Evolutionary conservation across 2,888 invertebrate species (phyloP), one percentile per base, ranked within the genome.

Genomic region (Rugalucina vietnamica): DNA sequence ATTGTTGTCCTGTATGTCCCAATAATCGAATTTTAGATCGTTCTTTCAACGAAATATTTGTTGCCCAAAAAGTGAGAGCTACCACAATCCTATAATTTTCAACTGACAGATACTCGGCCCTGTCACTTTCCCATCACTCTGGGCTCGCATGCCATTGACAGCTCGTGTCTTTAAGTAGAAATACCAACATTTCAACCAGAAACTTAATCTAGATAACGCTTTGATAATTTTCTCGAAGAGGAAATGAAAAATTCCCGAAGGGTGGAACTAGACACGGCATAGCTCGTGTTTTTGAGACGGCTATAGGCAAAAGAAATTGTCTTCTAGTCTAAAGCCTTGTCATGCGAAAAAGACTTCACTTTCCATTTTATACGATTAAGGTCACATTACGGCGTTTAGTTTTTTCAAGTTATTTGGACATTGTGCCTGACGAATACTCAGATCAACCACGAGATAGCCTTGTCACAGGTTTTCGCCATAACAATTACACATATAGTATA

Each of bases 181-280:
- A 65, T 65, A 65, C 65, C 65, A 34, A 18, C 65, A 65, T 18
- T 65, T 65, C 65, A 65, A 29, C 34, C 18, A 65, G 65, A 65
- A 65, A 65, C 29, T 34, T 24, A 65, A 65, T 65, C 65, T 65
- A 65, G 65, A 65, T 65, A 65, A 34, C 65, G 18, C 65, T 65
- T 65, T 65, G 65, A 65, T 65, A 65, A 65, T 34, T 34, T 10
- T 34, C 65, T 27, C 2, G 3, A 29, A 65, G 34, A 65, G 65
- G 65, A 65, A 65, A 65, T 65, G 65, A 65, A 65, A 43, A 65
- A 65, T 34, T 65, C 65, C 65, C 65, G 32, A 34, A 12, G 65
- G 65, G 65, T 34, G 34, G 8, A 1, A 65, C 21, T 32, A 29
- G 8, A 65, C 65, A 65, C 21, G 34, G 34, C 65, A 65, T 32